A percentile compares a stretch with the other conserved stretches of the same genome.
These are phyloP conservation scores for Catharus fuscescens DNA, from an alignment of 2,113 vertebrate genomes.

Conservation along the genomic window DNA sequence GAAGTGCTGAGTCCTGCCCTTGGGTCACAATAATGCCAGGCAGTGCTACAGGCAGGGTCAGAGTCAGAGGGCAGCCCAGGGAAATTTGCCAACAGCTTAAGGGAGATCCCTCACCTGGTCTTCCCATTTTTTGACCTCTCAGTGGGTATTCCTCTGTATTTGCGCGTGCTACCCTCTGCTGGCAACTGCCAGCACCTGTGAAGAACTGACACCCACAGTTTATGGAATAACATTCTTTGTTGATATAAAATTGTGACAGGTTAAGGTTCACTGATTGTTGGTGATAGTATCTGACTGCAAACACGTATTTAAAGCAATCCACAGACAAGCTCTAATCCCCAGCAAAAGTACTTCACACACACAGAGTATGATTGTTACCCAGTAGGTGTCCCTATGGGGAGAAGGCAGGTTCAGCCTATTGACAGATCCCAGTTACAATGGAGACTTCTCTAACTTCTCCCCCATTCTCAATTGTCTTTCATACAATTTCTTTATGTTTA, in stretches of 20 bases:
- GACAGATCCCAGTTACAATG: background rate
- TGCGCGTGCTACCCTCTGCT: background rate
- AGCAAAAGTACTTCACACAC: rapidly evolving
- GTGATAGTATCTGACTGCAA: background rate
- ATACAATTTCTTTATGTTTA: background rate
- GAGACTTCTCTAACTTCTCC: background rate
- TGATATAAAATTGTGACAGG: background rate
- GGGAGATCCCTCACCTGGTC: background rate
- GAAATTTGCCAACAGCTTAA: background rate
- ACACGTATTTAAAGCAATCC: background rate
- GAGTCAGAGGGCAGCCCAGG: rapidly evolving
- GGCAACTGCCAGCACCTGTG: background rate
- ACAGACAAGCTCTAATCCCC: background rate
- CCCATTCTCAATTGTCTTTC: background rate
- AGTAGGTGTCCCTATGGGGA: background rate
- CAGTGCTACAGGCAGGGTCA: background rate
- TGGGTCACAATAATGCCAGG: background rate
- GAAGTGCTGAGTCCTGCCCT: background rate
- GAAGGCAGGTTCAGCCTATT: background rate
- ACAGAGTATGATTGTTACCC: background rate
- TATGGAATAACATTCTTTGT: background rate
- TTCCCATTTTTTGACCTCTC: background rate
- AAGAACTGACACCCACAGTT: background rate
- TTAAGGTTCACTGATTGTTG: rapidly evolving
- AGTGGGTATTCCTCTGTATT: background rate